Percentiles rank a stretch among this genome's conserved stretches.
These are phyloP conservation scores for Calosoma granatense DNA, from an alignment of 1,140 invertebrate species.

Conservation along the genomic window DNA sequence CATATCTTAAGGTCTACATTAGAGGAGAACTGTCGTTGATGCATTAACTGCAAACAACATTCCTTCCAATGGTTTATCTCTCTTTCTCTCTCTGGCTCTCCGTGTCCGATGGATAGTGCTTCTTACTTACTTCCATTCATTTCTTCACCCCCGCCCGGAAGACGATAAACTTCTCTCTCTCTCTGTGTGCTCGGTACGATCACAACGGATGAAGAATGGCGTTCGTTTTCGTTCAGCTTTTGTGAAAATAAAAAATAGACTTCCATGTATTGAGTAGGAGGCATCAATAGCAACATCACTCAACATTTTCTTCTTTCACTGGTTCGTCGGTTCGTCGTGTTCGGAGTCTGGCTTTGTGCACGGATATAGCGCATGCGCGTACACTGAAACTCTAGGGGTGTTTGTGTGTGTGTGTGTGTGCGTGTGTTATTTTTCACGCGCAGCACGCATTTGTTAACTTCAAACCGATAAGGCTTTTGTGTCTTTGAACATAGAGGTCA, in stretches of 20 bases:
- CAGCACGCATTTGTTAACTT: conserved; percentile 5
- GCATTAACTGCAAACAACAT: conserved; percentile 11
- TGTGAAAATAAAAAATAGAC: conserved; percentile 5
- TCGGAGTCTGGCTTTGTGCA: too few species aligned
- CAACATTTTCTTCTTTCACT: not conserved
- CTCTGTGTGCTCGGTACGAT: too few species aligned
- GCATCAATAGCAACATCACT: conserved; percentile 9
- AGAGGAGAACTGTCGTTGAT: conserved; percentile 7
- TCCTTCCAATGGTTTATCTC: not conserved
- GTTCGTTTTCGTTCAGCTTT: conserved; percentile 5
- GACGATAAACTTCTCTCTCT: conserved; percentile 6
- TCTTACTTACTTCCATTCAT: not conserved
- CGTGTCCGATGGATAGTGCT: not conserved
- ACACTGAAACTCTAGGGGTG: not conserved
- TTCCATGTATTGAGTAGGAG: conserved; percentile 9
- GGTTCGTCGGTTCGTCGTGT: too few species aligned
- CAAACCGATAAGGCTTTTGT: conserved; percentile 30
- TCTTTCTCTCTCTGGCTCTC: not conserved
- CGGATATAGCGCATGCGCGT: too few species aligned
- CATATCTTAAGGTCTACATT: conserved; percentile 9
- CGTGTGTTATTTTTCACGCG: conserved; percentile 5
- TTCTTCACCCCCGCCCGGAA: not conserved
- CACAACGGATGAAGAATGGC: conserved; percentile 7
- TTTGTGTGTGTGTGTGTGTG: not conserved
- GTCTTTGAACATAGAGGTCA: conserved; percentile 31